These are phyloP conservation scores for Brotogeris chrysoptera DNA, from an alignment of 2,797 vertebrate species.

Conservation along the genomic window DNA sequence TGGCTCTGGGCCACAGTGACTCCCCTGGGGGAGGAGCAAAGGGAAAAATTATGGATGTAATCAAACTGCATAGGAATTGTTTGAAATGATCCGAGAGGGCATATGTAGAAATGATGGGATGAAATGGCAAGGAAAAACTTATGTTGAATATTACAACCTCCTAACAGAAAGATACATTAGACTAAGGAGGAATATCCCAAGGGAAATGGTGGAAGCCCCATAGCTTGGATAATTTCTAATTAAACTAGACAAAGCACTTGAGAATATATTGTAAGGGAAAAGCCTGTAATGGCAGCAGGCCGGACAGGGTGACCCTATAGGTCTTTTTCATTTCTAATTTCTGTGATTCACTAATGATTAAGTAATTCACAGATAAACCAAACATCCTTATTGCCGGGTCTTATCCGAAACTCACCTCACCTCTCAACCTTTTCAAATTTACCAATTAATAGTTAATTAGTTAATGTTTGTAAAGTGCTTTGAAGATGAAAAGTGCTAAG, in stretches of 20 bases:
- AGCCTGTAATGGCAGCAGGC: constrained; percentile 62
- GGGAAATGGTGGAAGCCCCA: constrained; percentile 75
- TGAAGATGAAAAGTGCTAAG: constrained; percentile 68
- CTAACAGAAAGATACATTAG: constrained; percentile 71
- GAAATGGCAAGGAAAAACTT: constrained; percentile 65
- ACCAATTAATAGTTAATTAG: constrained; percentile 78
- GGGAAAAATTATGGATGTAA: constrained; percentile 6
- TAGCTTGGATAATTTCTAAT: constrained; percentile 81
- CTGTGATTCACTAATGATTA: constrained; percentile 78
- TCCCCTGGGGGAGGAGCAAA: background rate
- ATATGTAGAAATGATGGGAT: constrained; percentile 31
- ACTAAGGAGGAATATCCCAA: constrained; percentile 68
- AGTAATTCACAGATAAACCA: constrained; percentile 81
- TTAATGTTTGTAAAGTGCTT: constrained; percentile 57
- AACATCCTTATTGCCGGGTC: constrained; percentile 75
- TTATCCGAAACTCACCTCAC: constrained; percentile 78
- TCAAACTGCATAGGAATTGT: constrained; percentile 19
- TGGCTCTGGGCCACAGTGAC: background rate
- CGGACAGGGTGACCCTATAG: constrained; percentile 70
- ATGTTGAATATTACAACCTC: constrained; percentile 70
- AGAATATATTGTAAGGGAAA: constrained; percentile 72
- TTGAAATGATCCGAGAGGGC: constrained; percentile 50
- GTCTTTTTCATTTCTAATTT: constrained; percentile 72
- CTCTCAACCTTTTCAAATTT: constrained; percentile 79
- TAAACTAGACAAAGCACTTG: constrained; percentile 76